Conservation (phyloP, 2,113 vertebrate species). For the Nothoprocta pentlandii region DNA sequence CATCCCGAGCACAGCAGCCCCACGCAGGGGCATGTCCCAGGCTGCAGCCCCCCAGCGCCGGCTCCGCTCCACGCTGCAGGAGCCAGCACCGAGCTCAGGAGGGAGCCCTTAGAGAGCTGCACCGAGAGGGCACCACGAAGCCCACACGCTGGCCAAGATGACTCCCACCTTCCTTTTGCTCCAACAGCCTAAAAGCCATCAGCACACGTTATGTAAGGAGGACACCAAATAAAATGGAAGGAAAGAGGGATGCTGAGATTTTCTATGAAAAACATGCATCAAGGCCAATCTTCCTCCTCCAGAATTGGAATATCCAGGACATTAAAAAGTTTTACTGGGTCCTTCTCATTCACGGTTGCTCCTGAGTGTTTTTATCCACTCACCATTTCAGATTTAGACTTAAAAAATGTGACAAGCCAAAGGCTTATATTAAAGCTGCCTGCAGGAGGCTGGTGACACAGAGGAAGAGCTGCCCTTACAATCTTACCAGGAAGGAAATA, state of each 20-base stretch:
- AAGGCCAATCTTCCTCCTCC: neutral
- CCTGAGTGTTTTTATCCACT: neutral
- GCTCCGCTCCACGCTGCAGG: too few relatives aligned
- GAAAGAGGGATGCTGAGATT: neutral
- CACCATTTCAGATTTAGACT: neutral
- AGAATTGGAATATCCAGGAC: neutral
- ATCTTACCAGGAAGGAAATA: neutral
- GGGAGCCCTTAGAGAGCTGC: conserved; percentile 5
- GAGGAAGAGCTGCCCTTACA: neutral
- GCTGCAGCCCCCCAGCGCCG: too few relatives aligned
- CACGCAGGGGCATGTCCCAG: too few relatives aligned
- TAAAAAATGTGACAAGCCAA: neutral
- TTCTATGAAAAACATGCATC: neutral
- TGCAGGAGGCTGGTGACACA: neutral
- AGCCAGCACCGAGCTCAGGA: neutral
- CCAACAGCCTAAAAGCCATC: neutral
- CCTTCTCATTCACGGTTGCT: neutral
- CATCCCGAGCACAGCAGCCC: neutral
- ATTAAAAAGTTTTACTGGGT: neutral
- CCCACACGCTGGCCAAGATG: conserved; percentile 40
- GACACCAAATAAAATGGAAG: neutral
- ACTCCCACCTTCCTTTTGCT: neutral
- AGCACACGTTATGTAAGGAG: neutral
- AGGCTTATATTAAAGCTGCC: neutral
- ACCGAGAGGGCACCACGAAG: conserved; percentile 17